Evolutionary conservation across 1,140 invertebrate genomes (phyloP).

Genomic region (Aphis craccivora): DNA sequence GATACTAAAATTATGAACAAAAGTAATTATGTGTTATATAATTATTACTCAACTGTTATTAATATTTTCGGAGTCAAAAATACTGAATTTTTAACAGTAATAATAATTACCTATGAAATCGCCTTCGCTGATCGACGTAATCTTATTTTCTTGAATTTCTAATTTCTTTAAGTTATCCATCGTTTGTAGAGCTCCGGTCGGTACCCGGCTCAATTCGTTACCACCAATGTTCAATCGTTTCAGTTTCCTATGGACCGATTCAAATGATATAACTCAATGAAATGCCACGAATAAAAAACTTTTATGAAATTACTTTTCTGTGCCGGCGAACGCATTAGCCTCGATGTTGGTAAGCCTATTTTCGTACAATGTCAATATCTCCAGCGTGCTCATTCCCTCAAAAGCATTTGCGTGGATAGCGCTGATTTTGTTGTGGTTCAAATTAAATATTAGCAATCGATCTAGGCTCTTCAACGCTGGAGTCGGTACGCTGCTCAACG

Average conservation of each 20-base stretch:
- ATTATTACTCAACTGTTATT: background rate
- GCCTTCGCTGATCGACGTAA: constrained; percentile 77
- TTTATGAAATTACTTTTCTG: constrained; percentile 76
- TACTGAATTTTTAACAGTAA: background rate
- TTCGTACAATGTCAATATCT: constrained; percentile 87
- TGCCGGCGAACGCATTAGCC: constrained; percentile 80
- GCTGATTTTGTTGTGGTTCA: constrained; percentile 87
- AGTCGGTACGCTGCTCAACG: constrained; percentile 78
- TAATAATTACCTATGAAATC: constrained; percentile 78
- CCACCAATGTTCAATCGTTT: constrained; percentile 86
- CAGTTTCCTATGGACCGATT: constrained; percentile 72
- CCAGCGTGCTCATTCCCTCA: constrained; percentile 81
- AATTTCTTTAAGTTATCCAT: constrained; percentile 82
- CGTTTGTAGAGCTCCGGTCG: constrained; percentile 77
- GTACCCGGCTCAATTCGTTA: constrained; percentile 78
- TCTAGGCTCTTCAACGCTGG: constrained; percentile 79
- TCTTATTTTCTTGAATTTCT: constrained; percentile 87
- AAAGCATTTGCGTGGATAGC: constrained; percentile 81
- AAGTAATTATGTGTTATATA: background rate
- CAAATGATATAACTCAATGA: background rate
- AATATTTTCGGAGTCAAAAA: background rate
- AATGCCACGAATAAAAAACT: background rate
- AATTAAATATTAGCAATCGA: constrained; percentile 83
- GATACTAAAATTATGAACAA: background rate
- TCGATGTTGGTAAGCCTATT: constrained; percentile 83